phyloP scores from a whole-genome alignment of 2,888 invertebrate species.

The Spisula solida region DNA sequence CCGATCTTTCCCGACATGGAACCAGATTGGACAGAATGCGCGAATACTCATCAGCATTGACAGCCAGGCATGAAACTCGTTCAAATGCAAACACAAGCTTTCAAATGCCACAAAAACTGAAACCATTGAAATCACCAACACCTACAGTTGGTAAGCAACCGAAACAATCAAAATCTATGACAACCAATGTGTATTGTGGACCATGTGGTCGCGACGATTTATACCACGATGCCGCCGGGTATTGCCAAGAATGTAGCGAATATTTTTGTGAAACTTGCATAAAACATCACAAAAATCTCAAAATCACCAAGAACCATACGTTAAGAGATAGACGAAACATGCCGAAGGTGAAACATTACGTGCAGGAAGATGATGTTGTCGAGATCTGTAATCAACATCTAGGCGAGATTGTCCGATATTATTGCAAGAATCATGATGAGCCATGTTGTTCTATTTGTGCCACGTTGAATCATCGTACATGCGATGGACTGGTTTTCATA shows the following conservation, averaged over 20 bases:
- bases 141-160: constrained; percentile 18
- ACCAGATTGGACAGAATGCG: constrained; percentile 58
- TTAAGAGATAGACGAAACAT: constrained; percentile 62
- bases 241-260: constrained; percentile 68
- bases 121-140: constrained; percentile 34
- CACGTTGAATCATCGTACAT: constrained; percentile 64
- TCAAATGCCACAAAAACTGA: constrained; percentile 23
- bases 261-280: constrained; percentile 68
- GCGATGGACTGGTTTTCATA: constrained; percentile 58
- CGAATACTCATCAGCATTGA: constrained; percentile 52
- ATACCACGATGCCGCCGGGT: constrained; percentile 64
- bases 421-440: constrained; percentile 66
- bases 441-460: constrained; percentile 66
- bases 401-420: constrained; percentile 60
- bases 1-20: constrained; percentile 39
- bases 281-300: constrained; percentile 70
- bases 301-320: constrained; percentile 68
- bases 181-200: constrained; percentile 65
- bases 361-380: constrained; percentile 53
- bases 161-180: constrained; percentile 60
- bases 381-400: constrained; percentile 60
- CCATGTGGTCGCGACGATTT: constrained; percentile 64
- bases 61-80: constrained; percentile 33
- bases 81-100: constrained; percentile 17
- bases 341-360: constrained; percentile 59